Evolutionary conservation across 2,888 invertebrate species (phyloP), one percentile per base, ranked within the genome.

Genomic region (Caradrina kadenii): DNA sequence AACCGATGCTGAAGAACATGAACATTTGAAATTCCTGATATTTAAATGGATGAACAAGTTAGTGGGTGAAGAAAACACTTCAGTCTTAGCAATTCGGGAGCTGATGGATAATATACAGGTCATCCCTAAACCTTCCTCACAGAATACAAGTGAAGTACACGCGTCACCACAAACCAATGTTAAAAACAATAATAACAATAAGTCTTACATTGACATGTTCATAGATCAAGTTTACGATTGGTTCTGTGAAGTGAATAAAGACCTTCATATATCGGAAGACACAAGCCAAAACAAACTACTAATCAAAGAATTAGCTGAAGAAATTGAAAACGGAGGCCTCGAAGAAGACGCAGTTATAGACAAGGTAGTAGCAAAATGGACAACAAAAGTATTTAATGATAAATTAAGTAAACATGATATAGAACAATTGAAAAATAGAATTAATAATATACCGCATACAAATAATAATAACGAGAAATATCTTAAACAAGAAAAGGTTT

Each of bases 11-110:
- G 88, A 89, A 55, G 93, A 94, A 71, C 60, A 92, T 8, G 92
- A 93, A 70, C 83, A 91, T 82, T 86, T 94, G 21, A 92, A 90
- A 69, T 93, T 91, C 85, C 92, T 90, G 54, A 91, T 94, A 75
- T 93, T 90, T 67, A 94, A 93, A 88, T 93, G 91, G 90, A 86
- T 91, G 11, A 88, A 88, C 71, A 92, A 90, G 70, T 76, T 92
- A 8, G 79, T 86, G 5, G 87, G 86, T 1, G 87, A 89, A 69
- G 79, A 89, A 49, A 88, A 88, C 54, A 80, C 80, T 17, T 76
- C 82, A 45, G 82, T 86, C 1, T 80, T 92, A 52, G 78, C 88
- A 53, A 90, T 91, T 10, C 71, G 84, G 2, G 87, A 89, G 1
- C 76, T 94, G 15, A 88, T 93, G 89, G 71, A 82, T 45, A 83